Evolutionary conservation across 2,113 vertebrate species (phyloP), one percentile per base, ranked within the genome.

Genomic region (Porphyrio hochstetteri): DNA sequence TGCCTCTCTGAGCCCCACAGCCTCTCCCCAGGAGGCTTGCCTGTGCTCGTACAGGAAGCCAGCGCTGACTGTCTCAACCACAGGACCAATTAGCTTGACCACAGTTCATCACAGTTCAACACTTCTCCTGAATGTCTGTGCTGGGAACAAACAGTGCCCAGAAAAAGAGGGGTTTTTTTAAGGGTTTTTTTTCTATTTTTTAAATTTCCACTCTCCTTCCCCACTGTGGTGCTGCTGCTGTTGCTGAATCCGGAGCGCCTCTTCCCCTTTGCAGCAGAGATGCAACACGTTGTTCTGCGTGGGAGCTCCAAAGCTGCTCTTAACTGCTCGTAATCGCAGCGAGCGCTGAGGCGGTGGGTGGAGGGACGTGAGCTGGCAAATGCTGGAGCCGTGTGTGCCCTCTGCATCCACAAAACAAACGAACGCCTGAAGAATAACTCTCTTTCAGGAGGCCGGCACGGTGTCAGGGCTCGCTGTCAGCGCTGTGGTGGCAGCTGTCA

Each of bases 291-390:
- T 89, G 82, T 40, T 84, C 28, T 81, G 76, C 29, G 78, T 92
- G 92, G 95, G 93, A 96, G 94, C 94, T 91, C 6, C 55, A 8
- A 86, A 83, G 91, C 93, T 35, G 78, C 84, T 91, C 95, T 3
- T 4, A 74, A 21, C 44, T 7, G 16, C 90, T 55, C 14, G 29
- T 6, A 35, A 29, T 52, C 16, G 3, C 86, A 28, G 83, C 13
- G 35, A 46, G 75, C 4, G 61, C 81, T 3, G 53, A 38, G 92
- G 82, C 56, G 2, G 86, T 94, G 93, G 96, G 83, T 82, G 96
- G 93, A 65, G 67, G 86, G 92, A 88, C 7, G 33, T 25, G 92
- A 96, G 90, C 88, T 79, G 86, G 69, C 42, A 3, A 69, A 40
- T 8, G 57, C 91, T 16, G 79, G 7, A 81, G 80, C 88, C 2